A percentile compares a stretch with the other conserved stretches of the same genome.
These are phyloP conservation scores for Chiridota heheva DNA, from an alignment of 35 echinoderm and acorn worm genomes.

Conservation along the genomic window DNA sequence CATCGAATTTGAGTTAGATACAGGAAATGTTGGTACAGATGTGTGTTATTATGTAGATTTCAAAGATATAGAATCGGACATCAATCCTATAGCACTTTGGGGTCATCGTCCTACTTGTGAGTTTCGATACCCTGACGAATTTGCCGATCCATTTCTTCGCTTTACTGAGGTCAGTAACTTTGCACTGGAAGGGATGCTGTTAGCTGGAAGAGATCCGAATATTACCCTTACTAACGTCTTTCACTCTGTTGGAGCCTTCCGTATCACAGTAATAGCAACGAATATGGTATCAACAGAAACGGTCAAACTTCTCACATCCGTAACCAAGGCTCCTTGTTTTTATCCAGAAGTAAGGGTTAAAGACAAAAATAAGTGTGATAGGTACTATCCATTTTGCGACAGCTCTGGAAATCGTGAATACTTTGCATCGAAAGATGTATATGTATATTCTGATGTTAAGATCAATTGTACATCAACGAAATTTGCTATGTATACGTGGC, in stretches of 20 bases:
- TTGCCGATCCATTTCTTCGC: constrained; percentile 57
- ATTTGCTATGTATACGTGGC: constrained; percentile 85
- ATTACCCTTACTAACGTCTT: constrained; percentile 79
- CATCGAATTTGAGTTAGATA: constrained; percentile 72
- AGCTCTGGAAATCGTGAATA: constrained; percentile 67
- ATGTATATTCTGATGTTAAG: constrained; percentile 61
- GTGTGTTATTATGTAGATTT: constrained; percentile 86
- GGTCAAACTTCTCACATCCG: constrained; percentile 50
- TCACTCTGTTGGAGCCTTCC: constrained; percentile 50
- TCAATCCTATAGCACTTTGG: constrained; percentile 47
- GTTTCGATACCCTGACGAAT: constrained; percentile 54
- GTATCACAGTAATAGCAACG: constrained; percentile 39
- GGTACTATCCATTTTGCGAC: constrained; percentile 83
- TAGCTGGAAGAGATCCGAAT: constrained; percentile 56
- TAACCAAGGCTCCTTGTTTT: constrained; percentile 86
- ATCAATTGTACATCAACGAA: constrained; percentile 83
- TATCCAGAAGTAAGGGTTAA: constrained; percentile 63
- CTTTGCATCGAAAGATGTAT: constrained; percentile 76
- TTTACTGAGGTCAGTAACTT: constrained; percentile 73
- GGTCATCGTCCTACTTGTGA: constrained; percentile 62
- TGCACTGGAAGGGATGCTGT: constrained; percentile 42
- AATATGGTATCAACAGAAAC: constrained; percentile 67
- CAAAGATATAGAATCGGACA: constrained; percentile 57
- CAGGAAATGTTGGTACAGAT: constrained; percentile 81
- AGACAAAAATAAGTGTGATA: constrained; percentile 70